Percentiles rank a stretch among this genome's conserved stretches.
Conservation (phyloP, 23 tunicate species). For the Halocynthia aurantium region DNA sequence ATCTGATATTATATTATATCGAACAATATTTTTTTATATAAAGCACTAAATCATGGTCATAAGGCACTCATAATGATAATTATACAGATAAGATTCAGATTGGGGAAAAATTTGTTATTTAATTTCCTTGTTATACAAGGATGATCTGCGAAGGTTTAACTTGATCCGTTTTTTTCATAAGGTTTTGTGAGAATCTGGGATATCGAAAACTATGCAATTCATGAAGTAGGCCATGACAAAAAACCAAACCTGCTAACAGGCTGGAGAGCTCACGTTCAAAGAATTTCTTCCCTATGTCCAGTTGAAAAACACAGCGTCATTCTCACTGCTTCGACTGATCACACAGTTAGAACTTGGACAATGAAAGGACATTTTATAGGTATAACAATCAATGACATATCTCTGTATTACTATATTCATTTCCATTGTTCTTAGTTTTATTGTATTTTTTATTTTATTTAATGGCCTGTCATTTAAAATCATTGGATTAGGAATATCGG, state of each 20-base stretch:
- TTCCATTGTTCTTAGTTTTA: not conserved
- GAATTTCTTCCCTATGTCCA: constrained; percentile 50
- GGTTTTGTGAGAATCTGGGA: constrained; percentile 62
- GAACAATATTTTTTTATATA: no score
- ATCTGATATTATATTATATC: no score
- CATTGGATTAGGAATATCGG: no score
- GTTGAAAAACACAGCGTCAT: constrained; percentile 51
- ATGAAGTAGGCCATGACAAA: not conserved
- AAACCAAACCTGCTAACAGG: constrained; percentile 31
- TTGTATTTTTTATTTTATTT: not conserved
- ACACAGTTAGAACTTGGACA: constrained; percentile 81
- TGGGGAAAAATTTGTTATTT: no score
- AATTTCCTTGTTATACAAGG: no score
- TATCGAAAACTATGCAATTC: constrained; percentile 34
- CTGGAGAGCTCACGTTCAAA: constrained; percentile 85
- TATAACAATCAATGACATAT: not conserved
- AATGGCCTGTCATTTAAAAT: not conserved
- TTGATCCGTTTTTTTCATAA: not conserved
- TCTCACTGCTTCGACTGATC: constrained; percentile 68
- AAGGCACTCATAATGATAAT: no score
- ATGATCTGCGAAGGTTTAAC: no score
- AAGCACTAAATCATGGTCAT: no score
- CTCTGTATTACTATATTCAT: not conserved
- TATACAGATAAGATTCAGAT: no score
- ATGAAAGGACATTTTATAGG: constrained; percentile 58